A percentile compares a stretch with the other conserved stretches of the same genome.
phyloP scores from a whole-genome alignment of 1,140 invertebrate genomes.

The Teleopsis dalmanni region DNA sequence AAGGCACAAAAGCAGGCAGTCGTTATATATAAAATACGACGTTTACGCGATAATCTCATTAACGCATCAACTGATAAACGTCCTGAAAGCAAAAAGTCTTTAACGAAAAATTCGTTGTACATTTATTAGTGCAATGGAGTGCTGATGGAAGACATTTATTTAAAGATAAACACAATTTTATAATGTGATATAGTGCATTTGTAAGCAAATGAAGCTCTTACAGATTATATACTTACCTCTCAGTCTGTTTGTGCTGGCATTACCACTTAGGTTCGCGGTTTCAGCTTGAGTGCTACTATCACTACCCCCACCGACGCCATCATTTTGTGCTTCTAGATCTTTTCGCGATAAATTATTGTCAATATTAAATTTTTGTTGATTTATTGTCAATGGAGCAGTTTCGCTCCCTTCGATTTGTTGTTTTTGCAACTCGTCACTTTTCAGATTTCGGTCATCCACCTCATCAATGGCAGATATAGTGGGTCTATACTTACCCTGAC shows the following conservation, averaged over 20 bases:
- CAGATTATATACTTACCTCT: conserved; percentile 22
- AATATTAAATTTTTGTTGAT: conserved; percentile 38
- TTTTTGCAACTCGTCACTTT: conserved; percentile 18
- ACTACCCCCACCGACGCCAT: conserved; percentile 2
- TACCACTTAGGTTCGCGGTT: conserved; percentile 15
- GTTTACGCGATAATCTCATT: conserved; percentile 34
- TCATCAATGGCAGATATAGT: conserved; percentile 38
- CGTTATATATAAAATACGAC: conserved; percentile 34
- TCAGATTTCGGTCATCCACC: conserved; percentile 38
- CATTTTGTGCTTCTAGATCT: conserved; percentile 29
- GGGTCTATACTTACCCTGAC: conserved; percentile 39
- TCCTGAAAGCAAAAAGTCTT: conserved; percentile 39
- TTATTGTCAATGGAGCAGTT: conserved; percentile 36
- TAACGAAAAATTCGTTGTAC: conserved; percentile 5
- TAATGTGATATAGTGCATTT: background rate
- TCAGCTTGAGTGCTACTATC: conserved; percentile 6
- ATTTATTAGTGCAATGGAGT: background rate
- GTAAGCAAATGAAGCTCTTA: background rate
- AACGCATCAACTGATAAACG: conserved; percentile 36
- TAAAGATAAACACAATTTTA: background rate
- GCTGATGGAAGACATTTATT: background rate
- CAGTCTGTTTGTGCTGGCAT: conserved; percentile 33
- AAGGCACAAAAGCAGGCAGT: conserved; percentile 38
- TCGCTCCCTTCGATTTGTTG: conserved; percentile 39
- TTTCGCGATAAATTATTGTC: conserved; percentile 27